Base-by-base conservation (phyloP, 2,888 invertebrate genomes). In the Eupeodes latifasciatus region DNA sequence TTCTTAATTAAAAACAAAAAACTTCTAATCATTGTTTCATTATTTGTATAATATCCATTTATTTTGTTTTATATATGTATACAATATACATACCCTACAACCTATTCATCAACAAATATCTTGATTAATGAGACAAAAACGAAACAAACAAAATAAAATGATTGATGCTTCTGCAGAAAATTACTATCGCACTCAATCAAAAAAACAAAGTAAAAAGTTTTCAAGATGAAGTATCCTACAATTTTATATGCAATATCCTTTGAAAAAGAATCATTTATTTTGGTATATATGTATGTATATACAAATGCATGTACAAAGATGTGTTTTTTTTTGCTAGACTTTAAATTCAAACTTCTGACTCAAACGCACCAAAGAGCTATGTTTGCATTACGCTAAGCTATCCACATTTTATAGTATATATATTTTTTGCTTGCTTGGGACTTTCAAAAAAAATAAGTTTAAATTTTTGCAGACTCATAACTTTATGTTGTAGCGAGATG, bases 381-480 rank as follows among this genome's bases (percentile, higher is more conserved):
- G 53, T 55, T 69, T 71, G 55, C 55, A 55, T 19, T 55, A 19
- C 40, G 51, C 51, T 51, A 67, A 67, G 51, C 67, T 67, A 51
- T 67, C 49, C 27, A 36, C 44, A 12, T 55, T 12, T 40, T 47
- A 19, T 44, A n/a, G 14, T n/a, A 27, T 27, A 27, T 27, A 19
- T 47, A 7, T 27, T 19, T 49, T 71, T 40, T 44, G 12, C 40
- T 53, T 53, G 53, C 69, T 36, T 14, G 12, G 40, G 14, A 55
- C 16, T 40, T 71, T 71, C 53, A 71, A 14, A 19, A 44, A 19
- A 55, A 71, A 55, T 55, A 44, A 71, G 55, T 55, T 71, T 44
- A 55, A 71, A 55, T 71, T 71, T 69, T 40, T 55, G 71, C 71
- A 71, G 55, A 71, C 53, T 71, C 71, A 44, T 71, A 71, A 19